phyloP scores from a whole-genome alignment of 2,888 invertebrate species.

The Barypeithes pellucidus region DNA sequence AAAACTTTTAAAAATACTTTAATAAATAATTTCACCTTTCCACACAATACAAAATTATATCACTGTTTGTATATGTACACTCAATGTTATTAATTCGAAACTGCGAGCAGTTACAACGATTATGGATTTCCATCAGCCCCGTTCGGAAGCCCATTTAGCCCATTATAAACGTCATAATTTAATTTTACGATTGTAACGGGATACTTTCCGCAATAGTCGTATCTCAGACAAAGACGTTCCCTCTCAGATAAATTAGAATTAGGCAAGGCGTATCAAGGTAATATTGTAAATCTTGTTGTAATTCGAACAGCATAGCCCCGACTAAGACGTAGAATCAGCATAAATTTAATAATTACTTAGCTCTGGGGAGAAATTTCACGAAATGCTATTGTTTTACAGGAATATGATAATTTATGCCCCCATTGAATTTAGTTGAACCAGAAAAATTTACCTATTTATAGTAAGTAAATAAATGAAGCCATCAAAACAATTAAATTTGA shows the following conservation, averaged over 20 bases:
- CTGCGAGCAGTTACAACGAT: slow-evolving; percentile 42
- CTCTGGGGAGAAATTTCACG: slow-evolving; percentile 62
- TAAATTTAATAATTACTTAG: slow-evolving; percentile 72
- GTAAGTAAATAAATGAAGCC: no score
- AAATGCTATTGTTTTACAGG: slow-evolving; percentile 23
- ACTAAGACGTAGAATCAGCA: slow-evolving; percentile 74
- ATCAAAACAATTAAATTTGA: no score
- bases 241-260: slow-evolving; percentile 71
- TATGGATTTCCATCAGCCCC: slow-evolving; percentile 41
- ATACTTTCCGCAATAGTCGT: slow-evolving; percentile 67
- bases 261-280: slow-evolving; percentile 71
- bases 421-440: background rate
- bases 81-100: slow-evolving; percentile 43
- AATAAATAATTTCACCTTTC: background rate
- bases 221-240: slow-evolving; percentile 65
- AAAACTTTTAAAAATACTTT: no score
- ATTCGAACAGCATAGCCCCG: slow-evolving; percentile 69
- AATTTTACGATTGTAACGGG: slow-evolving; percentile 68
- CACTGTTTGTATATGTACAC: slow-evolving; percentile 10
- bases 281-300: slow-evolving; percentile 73
- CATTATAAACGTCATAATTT: slow-evolving; percentile 67
- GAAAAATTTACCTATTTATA: no score
- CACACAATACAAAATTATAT: no score
- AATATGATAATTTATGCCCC: background rate
- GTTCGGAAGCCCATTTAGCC: slow-evolving; percentile 55